phyloP scores from a whole-genome alignment of 2,888 invertebrate species.

The Galeopsomyia nigrocyanea region DNA sequence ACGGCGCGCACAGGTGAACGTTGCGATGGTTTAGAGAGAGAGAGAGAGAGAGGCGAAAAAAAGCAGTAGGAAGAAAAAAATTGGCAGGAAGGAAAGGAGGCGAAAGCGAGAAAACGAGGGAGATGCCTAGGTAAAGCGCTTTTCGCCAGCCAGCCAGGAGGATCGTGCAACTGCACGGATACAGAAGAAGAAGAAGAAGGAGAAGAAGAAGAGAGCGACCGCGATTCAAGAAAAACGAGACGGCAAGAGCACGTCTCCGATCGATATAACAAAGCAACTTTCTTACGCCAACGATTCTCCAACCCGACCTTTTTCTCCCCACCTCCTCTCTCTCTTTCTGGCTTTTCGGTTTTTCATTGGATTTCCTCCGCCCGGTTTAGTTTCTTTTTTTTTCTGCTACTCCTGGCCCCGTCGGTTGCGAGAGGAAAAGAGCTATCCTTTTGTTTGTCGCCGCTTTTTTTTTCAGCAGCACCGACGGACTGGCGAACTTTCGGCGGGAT shows the following conservation, averaged over 20 bases:
- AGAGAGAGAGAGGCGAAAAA: no score
- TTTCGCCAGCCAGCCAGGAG: constrained; percentile 2
- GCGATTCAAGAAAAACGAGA: not conserved
- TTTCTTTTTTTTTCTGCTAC: no score
- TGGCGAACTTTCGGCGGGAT: constrained; percentile 26
- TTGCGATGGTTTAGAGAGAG: no score
- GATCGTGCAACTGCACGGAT: constrained; percentile 12
- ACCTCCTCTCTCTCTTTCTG: not conserved
- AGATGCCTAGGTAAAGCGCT: constrained; percentile 33
- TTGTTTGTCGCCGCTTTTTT: constrained; percentile 28
- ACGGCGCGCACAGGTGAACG: no score
- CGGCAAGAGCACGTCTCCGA: constrained; percentile 2
- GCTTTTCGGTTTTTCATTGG: constrained; percentile 17
- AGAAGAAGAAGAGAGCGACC: constrained; percentile 4
- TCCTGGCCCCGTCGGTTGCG: no score
- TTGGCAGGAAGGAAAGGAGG: constrained; percentile 8
- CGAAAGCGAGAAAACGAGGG: not conserved
- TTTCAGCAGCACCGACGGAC: not conserved
- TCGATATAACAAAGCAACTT: constrained; percentile 30
- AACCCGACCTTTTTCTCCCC: not conserved
- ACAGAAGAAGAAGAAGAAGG: not conserved
- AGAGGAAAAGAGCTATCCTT: not conserved
- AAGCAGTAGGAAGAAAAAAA: no score
- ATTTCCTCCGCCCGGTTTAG: not conserved
- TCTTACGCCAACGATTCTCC: constrained; percentile 1